Base-by-base conservation (phyloP, 1,140 invertebrate species). In the Elysia chlorotica region DNA sequence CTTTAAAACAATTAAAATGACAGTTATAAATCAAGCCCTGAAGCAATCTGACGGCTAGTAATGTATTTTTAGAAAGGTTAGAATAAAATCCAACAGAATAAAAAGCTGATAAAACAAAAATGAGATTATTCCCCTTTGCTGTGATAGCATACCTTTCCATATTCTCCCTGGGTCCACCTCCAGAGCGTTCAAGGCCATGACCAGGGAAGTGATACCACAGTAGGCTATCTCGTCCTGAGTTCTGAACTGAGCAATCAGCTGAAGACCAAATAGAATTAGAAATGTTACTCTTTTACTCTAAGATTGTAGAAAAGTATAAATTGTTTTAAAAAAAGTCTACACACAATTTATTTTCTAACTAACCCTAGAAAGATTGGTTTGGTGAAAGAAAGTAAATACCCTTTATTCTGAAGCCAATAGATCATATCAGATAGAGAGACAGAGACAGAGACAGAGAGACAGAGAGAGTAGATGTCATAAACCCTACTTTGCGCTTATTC, bases 211-310 rank as follows among this genome's bases (percentile, higher is more conserved):
- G n/a, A 87, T 74, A 23, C 87, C 87, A 76, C 87, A 88, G 65
- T 81, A 88, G 0, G 87, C 83, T 21, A 86, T 86, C 48, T 87
- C 87, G 74, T 87, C 86, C 57, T 87, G 86, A 1, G 87, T 88
- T 2, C 85, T 76, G 69, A 87, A 87, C 73, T 87, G 86, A 19
- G 85, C 69, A 2, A 84, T 83, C 14, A 88, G 68, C 67, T 81
- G 79, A 73, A 87, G 87, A 74, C 84, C 86, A 19, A 69, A 25
- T 1, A 48, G 21, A 57, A 56, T 37, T 28, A n/a, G 6, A n/a
- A n/a, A n/a, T n/a, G n/a, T n/a, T n/a, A n/a, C n/a, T n/a, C n/a
- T n/a, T 65, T 1, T 35, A 33, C 25, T 35, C 1, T 4, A 63
- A 63, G 38, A 63, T 3, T 36, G 23, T 63, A 2, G 38, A 37